These are phyloP conservation scores for Galendromus occidentalis DNA, from an alignment of 1,140 invertebrate genomes.

Conservation along the genomic window DNA sequence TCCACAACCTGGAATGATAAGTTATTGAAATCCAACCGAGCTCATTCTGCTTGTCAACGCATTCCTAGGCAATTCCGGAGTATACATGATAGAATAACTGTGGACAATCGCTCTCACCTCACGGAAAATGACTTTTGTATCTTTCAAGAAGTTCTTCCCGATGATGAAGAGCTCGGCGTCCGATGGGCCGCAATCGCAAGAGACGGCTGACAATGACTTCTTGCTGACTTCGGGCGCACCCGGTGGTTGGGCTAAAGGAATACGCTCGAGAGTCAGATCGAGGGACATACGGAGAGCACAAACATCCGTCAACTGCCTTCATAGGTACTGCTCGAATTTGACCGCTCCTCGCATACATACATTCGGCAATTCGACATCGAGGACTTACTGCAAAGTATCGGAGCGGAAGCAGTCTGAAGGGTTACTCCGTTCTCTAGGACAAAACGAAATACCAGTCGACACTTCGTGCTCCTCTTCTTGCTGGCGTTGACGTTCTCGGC, in stretches of 20 bases:
- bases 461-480: conserved; percentile 82
- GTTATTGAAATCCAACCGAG: neutral
- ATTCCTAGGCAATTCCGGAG: neutral
- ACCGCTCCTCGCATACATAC: too few relatives aligned
- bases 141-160: conserved; percentile 90
- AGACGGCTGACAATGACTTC: conserved; percentile 59
- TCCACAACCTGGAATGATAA: neutral
- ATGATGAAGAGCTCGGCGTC: conserved; percentile 69
- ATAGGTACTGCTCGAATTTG: too few relatives aligned
- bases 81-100: conserved; percentile 14
- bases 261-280: conserved; percentile 15
- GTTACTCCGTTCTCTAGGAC: conserved; percentile 47
- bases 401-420: conserved; percentile 74
- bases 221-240: conserved; percentile 87
- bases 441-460: conserved; percentile 52
- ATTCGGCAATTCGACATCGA: neutral
- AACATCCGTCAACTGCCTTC: too few relatives aligned
- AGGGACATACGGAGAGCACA: too few relatives aligned
- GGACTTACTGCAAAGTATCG: conserved; percentile 83
- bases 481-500: conserved; percentile 31
- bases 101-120: conserved; percentile 41
- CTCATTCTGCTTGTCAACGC: neutral
- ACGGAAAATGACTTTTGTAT: conserved; percentile 72
- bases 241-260: conserved; percentile 63
- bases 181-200: conserved; percentile 45